Evolutionary conservation across 2,888 invertebrate species (phyloP).

Genomic region (Cenopis cana): DNA sequence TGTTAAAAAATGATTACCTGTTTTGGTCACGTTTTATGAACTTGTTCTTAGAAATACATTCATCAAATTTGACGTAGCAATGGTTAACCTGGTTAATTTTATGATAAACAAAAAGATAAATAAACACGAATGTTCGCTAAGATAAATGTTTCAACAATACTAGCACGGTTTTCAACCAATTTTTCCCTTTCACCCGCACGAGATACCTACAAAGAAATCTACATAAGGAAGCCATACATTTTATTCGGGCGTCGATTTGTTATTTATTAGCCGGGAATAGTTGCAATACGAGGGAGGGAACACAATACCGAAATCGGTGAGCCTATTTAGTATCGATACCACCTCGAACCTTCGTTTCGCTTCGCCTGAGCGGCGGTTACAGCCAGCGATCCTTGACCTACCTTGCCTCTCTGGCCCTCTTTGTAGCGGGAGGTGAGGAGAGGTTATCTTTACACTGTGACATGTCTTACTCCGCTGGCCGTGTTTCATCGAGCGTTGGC

Average conservation of each 20-base stretch:
- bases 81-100: neutral
- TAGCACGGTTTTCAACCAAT: slow-evolving; percentile 48
- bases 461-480: slow-evolving; percentile 63
- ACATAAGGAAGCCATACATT: slow-evolving; percentile 77
- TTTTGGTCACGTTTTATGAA: neutral
- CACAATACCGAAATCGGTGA: slow-evolving; percentile 80
- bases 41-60: too few species aligned
- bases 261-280: slow-evolving; percentile 84
- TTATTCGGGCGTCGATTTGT: slow-evolving; percentile 83
- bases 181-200: slow-evolving; percentile 60
- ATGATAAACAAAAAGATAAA: slow-evolving; percentile 7
- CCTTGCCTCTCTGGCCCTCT: slow-evolving; percentile 61
- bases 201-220: slow-evolving; percentile 62
- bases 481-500: slow-evolving; percentile 64
- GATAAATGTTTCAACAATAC: slow-evolving; percentile 41
- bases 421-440: slow-evolving; percentile 54
- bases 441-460: slow-evolving; percentile 59
- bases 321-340: slow-evolving; percentile 80
- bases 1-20: too few species aligned
- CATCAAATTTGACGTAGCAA: neutral
- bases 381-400: slow-evolving; percentile 66
- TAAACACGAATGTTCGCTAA: slow-evolving; percentile 18
- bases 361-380: slow-evolving; percentile 62
- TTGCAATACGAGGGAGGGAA: slow-evolving; percentile 78
- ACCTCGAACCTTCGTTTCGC: slow-evolving; percentile 72